A percentile compares a stretch with the other conserved stretches of the same genome.
phyloP scores from a whole-genome alignment of 1,140 invertebrate species.

The Manduca sexta region DNA sequence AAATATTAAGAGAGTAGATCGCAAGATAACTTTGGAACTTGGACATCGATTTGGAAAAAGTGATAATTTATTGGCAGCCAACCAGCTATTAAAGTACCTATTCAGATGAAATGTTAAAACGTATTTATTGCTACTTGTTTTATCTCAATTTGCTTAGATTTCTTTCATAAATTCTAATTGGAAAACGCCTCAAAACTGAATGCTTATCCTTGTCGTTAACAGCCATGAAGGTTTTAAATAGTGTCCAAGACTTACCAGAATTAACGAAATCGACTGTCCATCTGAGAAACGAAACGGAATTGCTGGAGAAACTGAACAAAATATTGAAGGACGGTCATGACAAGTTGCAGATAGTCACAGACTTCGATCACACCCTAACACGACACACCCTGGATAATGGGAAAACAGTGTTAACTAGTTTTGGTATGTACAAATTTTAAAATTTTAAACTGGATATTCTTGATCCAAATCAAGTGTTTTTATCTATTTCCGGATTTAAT shows the following conservation, averaged over 20 bases:
- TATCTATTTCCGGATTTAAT: not conserved
- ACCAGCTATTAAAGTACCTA: no score
- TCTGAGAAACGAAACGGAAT: constrained; percentile 76
- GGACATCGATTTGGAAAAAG: no score
- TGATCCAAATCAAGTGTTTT: not conserved
- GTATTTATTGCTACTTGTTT: no score
- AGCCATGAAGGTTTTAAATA: constrained; percentile 33
- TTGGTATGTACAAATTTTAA: constrained; percentile 68
- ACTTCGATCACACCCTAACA: constrained; percentile 89
- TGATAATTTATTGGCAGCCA: no score
- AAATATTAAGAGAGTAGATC: no score
- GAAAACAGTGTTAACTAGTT: constrained; percentile 78
- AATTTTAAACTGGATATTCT: not conserved
- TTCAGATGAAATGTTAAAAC: no score
- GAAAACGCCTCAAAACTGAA: no score
- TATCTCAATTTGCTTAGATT: no score
- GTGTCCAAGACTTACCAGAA: constrained; percentile 45
- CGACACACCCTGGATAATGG: constrained; percentile 80
- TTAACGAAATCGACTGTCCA: constrained; percentile 50
- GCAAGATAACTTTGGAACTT: no score
- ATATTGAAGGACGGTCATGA: constrained; percentile 78
- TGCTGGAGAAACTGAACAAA: constrained; percentile 78
- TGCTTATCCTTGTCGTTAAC: not conserved
- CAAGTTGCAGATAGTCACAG: constrained; percentile 88
- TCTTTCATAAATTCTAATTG: no score